These are phyloP conservation scores for Pemphredon lugubris DNA, from an alignment of 2,888 invertebrate species.

Conservation along the genomic window DNA sequence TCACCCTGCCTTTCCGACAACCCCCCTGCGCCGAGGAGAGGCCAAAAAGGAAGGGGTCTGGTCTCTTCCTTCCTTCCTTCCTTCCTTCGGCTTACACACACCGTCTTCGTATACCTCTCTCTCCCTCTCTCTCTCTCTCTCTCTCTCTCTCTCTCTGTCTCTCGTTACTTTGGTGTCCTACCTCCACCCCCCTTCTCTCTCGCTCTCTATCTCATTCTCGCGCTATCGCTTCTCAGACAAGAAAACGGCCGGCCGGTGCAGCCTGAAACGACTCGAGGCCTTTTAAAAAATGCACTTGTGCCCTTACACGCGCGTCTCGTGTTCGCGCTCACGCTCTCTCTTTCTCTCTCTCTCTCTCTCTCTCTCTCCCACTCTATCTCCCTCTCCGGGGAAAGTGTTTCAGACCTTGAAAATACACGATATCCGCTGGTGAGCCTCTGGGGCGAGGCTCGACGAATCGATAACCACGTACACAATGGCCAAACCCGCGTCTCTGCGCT, in stretches of 20 bases:
- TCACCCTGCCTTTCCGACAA: conserved; percentile 44
- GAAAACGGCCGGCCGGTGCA: conserved; percentile 59
- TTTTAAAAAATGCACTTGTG: conserved; percentile 68
- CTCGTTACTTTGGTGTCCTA: neutral
- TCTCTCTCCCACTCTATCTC: conserved; percentile 5
- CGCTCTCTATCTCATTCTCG: conserved; percentile 11
- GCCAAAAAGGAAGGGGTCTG: conserved; percentile 24
- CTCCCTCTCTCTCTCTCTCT: conserved; percentile 21
- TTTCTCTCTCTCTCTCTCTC: conserved; percentile 1
- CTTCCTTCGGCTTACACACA: conserved; percentile 17
- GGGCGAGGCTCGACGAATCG: conserved; percentile 51
- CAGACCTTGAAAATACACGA: conserved; percentile 68
- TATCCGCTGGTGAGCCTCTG: conserved; percentile 36
- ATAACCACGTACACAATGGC: conserved; percentile 51
- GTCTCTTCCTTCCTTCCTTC: conserved; percentile 31
- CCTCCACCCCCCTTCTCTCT: neutral
- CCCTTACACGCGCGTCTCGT: conserved; percentile 2
- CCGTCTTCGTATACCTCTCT: conserved; percentile 3
- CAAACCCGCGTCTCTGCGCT: conserved; percentile 12
- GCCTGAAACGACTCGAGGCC: conserved; percentile 46
- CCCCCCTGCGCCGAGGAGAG: conserved; percentile 40
- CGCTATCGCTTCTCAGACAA: conserved; percentile 51
- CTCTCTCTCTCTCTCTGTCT: conserved; percentile 15
- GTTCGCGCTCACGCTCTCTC: neutral
- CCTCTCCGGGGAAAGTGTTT: conserved; percentile 63